These are phyloP conservation scores for Escarpia spicata DNA, from an alignment of 2,888 invertebrate species.

Conservation along the genomic window DNA sequence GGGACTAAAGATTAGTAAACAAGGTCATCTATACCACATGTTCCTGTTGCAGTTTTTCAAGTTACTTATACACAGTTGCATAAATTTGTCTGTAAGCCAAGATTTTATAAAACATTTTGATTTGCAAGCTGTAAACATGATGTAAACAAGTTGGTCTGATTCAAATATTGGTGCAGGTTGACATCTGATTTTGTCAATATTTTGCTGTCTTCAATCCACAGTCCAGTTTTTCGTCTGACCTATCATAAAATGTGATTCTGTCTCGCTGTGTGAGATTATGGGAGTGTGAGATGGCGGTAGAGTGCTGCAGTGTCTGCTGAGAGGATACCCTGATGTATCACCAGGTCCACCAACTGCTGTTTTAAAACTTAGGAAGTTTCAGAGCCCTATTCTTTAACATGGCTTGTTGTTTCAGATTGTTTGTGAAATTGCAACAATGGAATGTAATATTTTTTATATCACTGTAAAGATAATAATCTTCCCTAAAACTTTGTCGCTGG, in stretches of 20 bases:
- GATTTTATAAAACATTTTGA: not conserved
- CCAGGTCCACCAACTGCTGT: too few species aligned
- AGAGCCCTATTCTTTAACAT: too few species aligned
- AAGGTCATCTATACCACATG: not conserved
- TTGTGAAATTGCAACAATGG: too few species aligned
- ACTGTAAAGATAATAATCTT: too few species aligned
- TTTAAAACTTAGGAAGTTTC: too few species aligned
- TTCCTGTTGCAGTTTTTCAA: not conserved
- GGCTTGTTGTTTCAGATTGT: too few species aligned
- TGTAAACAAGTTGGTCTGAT: not conserved
- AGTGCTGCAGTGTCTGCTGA: too few species aligned
- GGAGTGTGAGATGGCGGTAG: too few species aligned
- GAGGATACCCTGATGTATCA: too few species aligned
- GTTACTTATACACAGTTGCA: not conserved
- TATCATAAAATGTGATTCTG: not conserved
- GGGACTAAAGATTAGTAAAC: not conserved
- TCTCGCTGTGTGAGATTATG: not conserved
- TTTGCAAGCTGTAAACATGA: not conserved
- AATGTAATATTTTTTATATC: too few species aligned
- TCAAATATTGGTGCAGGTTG: not conserved
- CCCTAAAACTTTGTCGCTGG: too few species aligned
- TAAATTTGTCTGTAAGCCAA: not conserved
- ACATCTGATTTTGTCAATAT: not conserved
- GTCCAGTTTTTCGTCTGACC: not conserved
- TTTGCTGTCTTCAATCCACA: not conserved